Evolutionary conservation across 2,797 vertebrate species (phyloP), one percentile per base, ranked within the genome.

Genomic region (Poeciliopsis turneri): DNA sequence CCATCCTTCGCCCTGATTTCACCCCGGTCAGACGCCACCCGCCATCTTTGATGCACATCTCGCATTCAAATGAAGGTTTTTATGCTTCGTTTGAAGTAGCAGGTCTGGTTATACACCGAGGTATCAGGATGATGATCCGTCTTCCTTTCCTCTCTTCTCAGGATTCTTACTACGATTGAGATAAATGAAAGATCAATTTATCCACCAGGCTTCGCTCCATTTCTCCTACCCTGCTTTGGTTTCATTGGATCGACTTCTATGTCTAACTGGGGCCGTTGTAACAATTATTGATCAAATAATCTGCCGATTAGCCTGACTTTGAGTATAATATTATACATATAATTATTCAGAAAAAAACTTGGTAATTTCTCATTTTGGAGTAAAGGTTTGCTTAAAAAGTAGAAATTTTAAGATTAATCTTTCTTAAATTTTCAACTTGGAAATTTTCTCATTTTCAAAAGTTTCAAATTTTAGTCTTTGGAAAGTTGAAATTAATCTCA

Each of bases 171-270:
- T 83, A 82, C 84, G 86, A 92, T 90, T 90, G 90, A 92, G 88
- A 92, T 92, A 86, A 92, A 94, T 92, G 91, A 91, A 93, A 85
- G 86, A 92, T 92, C 92, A 87, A 92, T 92, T 90, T 80, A 92
- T 93, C 90, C 92, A 83, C 87, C 78, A 1, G 78, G 80, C 84
- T 76, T 75, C 4, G 66, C 87, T 91, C 90, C 0, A 86, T 89
- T 85, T 84, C 61, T 86, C 78, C 53, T 78, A 76, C 76, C 77
- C 74, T 43, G 78, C 41, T 76, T 15, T n/a, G 10, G 49, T 39
- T 74, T 81, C 79, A 55, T 84, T 51, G 0, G 80, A 83, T 82
- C 81, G 80, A 10, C 80, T 80, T 66, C 82, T 53, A 74, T 69
- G 74, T 78, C 75, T 74, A 84, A 87, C 51, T 23, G 49, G 7